Evolutionary conservation across 2,113 vertebrate genomes (phyloP).

Genomic region (Uria lomvia): DNA sequence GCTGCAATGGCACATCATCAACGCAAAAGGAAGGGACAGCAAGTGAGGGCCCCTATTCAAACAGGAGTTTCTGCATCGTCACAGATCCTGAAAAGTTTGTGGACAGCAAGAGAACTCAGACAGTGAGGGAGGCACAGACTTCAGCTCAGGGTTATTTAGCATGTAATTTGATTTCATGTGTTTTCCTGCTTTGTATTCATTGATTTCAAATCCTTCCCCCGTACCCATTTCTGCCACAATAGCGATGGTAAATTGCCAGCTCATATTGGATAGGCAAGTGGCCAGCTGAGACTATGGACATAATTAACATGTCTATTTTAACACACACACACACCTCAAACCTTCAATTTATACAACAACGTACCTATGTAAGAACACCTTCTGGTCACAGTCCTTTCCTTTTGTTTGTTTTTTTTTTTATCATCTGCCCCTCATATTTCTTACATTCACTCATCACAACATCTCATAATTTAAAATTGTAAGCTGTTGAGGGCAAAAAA

Average conservation of each 20-base stretch:
- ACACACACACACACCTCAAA: background rate
- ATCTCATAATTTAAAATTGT: background rate
- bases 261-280: background rate
- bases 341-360: background rate
- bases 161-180: background rate
- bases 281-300: background rate
- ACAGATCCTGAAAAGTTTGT: background rate
- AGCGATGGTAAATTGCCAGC: background rate
- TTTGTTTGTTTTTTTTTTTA: background rate
- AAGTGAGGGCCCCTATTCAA: background rate
- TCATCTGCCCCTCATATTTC: background rate
- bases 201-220: background rate
- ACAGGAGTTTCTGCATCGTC: background rate
- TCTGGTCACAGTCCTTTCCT: background rate
- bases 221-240: background rate
- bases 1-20: background rate
- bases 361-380: background rate
- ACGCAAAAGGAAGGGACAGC: background rate
- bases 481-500: background rate
- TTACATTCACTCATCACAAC: background rate
- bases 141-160: background rate
- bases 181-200: constrained; percentile 5
- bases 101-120: background rate
- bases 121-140: background rate
- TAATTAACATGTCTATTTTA: background rate